Percentiles rank a stretch among this genome's conserved stretches.
Conservation (phyloP, 2,797 vertebrate species). For the Urocyon cinereoargenteus region DNA sequence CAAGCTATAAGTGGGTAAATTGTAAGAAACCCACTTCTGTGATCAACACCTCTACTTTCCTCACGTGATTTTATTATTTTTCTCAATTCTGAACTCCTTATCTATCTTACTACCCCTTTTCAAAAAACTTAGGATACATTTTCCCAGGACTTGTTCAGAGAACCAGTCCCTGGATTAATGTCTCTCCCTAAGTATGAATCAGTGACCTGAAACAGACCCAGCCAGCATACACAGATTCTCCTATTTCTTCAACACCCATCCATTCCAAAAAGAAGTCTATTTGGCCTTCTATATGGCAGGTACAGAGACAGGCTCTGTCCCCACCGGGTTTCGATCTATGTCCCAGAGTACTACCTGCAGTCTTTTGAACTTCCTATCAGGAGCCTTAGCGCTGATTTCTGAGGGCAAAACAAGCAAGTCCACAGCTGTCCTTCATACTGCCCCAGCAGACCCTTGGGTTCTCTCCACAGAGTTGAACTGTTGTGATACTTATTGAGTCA, state of each 20-base stretch:
- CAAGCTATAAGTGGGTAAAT: background rate
- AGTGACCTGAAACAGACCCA: background rate
- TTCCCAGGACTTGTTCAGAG: background rate
- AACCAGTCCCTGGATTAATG: background rate
- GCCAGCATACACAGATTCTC: background rate
- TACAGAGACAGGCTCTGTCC: too few relatives aligned
- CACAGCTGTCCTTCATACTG: background rate
- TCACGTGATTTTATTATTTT: background rate
- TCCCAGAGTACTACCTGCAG: accelerated
- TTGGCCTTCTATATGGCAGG: background rate
- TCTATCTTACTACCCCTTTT: too few relatives aligned
- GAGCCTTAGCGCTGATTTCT: background rate
- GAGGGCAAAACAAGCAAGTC: background rate
- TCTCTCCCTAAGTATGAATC: background rate
- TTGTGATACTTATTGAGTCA: background rate
- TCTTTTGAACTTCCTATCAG: background rate
- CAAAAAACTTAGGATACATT: background rate
- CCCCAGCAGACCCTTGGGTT: background rate
- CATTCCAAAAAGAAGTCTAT: background rate
- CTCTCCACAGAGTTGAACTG: background rate
- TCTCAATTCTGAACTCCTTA: background rate
- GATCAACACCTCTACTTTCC: background rate
- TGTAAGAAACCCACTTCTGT: background rate
- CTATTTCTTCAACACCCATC: background rate
- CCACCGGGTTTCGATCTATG: background rate